phyloP scores from a whole-genome alignment of 2,113 vertebrate species.

The Nothobranchius furzeri region DNA sequence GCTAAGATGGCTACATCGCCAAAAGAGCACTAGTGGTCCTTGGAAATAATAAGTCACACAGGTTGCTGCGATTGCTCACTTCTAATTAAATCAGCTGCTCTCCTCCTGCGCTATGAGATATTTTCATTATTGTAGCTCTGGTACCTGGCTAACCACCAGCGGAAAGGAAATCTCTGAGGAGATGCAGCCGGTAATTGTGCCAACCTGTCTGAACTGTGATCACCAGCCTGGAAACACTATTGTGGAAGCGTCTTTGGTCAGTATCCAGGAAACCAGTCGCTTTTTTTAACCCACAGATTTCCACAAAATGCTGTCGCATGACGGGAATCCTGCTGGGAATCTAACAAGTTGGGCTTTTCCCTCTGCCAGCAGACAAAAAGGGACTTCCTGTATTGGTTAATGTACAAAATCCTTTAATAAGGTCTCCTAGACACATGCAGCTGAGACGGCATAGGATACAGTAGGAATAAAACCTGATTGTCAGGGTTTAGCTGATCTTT shows the following conservation, averaged over 20 bases:
- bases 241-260: slow-evolving; percentile 47
- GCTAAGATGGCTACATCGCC: slow-evolving; percentile 44
- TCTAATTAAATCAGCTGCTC: slow-evolving; percentile 60
- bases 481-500: slow-evolving; percentile 36
- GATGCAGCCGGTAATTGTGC: slow-evolving; percentile 56
- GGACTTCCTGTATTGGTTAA: slow-evolving; percentile 7
- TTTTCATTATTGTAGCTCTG: slow-evolving; percentile 47
- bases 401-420: slow-evolving; percentile 21
- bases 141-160: slow-evolving; percentile 44
- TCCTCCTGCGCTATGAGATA: slow-evolving; percentile 29
- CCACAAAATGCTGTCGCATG: slow-evolving; percentile 32
- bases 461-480: slow-evolving; percentile 55
- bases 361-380: slow-evolving; percentile 35
- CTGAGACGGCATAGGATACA: slow-evolving; percentile 29
- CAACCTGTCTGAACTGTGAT: slow-evolving; percentile 46
- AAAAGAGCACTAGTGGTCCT: slow-evolving; percentile 15
- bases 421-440: slow-evolving; percentile 22
- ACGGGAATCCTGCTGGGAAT: slow-evolving; percentile 25
- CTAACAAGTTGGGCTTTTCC: slow-evolving; percentile 40
- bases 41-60: slow-evolving; percentile 52
- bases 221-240: slow-evolving; percentile 48
- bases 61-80: slow-evolving; percentile 38
- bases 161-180: slow-evolving; percentile 33
- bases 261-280: slow-evolving; percentile 41
- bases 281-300: slow-evolving; percentile 45